A percentile compares a stretch with the other conserved stretches of the same genome.
Conservation (phyloP, 2,888 invertebrate genomes). For the Allolobophora icterica region DNA sequence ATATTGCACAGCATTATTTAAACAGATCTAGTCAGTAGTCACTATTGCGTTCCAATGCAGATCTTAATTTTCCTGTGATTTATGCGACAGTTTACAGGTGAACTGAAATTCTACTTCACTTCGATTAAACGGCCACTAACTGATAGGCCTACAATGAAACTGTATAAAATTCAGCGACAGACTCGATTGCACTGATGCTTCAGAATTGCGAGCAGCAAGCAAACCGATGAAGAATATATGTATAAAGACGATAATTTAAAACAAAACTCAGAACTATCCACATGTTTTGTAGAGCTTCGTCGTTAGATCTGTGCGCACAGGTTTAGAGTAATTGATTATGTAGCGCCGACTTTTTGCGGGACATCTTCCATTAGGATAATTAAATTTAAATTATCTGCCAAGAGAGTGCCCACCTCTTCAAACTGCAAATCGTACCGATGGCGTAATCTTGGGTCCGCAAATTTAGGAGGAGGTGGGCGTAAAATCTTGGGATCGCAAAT, state of each 20-base stretch:
- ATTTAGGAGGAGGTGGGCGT: not conserved
- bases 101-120: not conserved
- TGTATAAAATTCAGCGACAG: not conserved
- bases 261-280: not conserved
- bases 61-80: not conserved
- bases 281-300: not conserved
- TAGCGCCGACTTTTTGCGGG: no score
- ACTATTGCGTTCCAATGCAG: not conserved
- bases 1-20: no score
- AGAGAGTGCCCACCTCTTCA: no score
- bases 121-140: no score
- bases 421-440: no score
- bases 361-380: no score
- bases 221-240: constrained; percentile 6
- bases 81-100: not conserved
- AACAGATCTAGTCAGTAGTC: not conserved
- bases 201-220: not conserved
- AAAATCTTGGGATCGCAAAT: no score
- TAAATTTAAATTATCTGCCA: no score
- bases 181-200: not conserved
- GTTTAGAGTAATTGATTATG: no score
- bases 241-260: not conserved
- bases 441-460: not conserved
- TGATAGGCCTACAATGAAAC: not conserved
- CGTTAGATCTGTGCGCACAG: no score